Percentiles rank a stretch among this genome's conserved stretches.
Conservation (phyloP, 2,113 vertebrate genomes). For the Aleadryas rufinucha region DNA sequence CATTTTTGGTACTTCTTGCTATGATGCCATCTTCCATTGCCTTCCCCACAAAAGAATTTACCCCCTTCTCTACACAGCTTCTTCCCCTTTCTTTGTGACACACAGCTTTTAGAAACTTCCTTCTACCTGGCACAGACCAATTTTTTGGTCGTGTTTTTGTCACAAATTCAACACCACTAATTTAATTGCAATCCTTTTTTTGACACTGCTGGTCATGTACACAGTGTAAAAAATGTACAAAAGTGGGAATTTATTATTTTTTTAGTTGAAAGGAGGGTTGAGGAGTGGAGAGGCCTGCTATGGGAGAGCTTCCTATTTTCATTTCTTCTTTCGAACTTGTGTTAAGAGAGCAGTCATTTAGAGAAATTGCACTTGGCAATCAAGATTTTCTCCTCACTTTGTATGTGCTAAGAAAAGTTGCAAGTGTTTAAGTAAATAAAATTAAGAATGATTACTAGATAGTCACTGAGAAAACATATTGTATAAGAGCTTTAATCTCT, state of each 20-base stretch:
- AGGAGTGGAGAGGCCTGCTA: not conserved
- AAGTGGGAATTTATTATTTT: not conserved
- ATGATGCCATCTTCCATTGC: not conserved
- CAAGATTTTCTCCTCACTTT: not conserved
- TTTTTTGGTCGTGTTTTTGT: not conserved
- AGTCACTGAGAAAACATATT: not conserved
- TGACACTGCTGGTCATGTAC: not conserved
- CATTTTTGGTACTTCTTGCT: not conserved
- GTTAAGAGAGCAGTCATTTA: not conserved
- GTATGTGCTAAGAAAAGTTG: not conserved
- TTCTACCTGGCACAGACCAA: not conserved
- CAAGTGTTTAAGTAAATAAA: constrained; percentile 18
- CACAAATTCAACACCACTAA: not conserved
- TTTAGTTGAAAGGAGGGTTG: not conserved
- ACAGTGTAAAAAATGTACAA: not conserved
- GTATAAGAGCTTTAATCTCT: not conserved
- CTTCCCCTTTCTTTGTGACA: not conserved
- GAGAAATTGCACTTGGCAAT: not conserved
- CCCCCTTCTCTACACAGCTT: not conserved
- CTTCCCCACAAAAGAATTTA: not conserved
- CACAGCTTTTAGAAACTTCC: not conserved
- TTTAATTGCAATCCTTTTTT: not conserved
- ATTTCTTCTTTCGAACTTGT: not conserved
- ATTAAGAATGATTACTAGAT: not conserved
- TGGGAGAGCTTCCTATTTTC: not conserved